Evolutionary conservation across 2,797 vertebrate genomes (phyloP).

Genomic region (Danionella dracula): DNA sequence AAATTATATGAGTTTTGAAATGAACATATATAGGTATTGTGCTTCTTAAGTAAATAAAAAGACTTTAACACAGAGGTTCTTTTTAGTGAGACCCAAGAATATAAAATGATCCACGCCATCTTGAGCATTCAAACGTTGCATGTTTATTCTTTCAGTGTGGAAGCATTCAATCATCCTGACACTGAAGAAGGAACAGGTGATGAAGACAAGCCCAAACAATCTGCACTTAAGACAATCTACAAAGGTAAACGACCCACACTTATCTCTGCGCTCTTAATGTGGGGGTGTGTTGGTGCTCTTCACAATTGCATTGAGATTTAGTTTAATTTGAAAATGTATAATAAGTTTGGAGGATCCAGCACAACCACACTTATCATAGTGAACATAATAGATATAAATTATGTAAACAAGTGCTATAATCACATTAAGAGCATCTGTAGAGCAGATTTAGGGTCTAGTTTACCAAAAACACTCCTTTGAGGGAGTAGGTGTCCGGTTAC

Average conservation of each 20-base stretch:
- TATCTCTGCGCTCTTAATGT: slow-evolving; percentile 15
- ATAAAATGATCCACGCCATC: not conserved
- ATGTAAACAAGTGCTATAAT: not conserved
- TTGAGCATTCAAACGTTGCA: not conserved
- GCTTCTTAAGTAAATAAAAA: too few relatives aligned
- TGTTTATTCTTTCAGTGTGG: slow-evolving; percentile 25
- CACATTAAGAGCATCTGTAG: slow-evolving; percentile 41
- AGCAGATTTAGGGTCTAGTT: slow-evolving; percentile 28
- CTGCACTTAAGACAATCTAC: slow-evolving; percentile 31
- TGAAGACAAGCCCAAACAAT: slow-evolving; percentile 45
- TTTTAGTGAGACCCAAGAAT: not conserved
- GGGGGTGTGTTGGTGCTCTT: not conserved
- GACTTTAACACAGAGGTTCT: not conserved
- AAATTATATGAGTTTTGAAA: too few relatives aligned
- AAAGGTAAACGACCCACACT: slow-evolving; percentile 34
- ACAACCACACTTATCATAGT: not conserved
- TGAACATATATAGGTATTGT: too few relatives aligned
- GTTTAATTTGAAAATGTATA: too few relatives aligned
- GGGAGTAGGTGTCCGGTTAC: slow-evolving; percentile 47
- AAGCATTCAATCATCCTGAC: slow-evolving; percentile 24
- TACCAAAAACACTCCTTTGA: slow-evolving; percentile 39
- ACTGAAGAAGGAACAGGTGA: slow-evolving; percentile 34
- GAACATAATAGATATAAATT: not conserved
- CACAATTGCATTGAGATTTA: too few relatives aligned
- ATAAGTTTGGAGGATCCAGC: too few relatives aligned